Evolutionary conservation across 2,113 vertebrate species (phyloP).

Genomic region (Thunnus maccoyii): DNA sequence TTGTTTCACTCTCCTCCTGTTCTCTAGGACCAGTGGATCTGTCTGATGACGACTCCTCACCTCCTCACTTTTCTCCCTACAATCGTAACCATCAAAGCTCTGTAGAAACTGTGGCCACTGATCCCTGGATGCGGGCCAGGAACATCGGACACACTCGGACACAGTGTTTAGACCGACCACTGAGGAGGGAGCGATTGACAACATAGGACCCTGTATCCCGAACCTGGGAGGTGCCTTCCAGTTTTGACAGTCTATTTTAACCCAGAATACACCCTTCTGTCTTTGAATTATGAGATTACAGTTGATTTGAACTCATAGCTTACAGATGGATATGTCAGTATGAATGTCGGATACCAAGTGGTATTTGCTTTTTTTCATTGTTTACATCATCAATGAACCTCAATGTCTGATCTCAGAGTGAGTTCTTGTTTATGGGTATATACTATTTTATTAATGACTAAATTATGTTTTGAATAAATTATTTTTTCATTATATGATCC

Average conservation of each 20-base stretch:
- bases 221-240: neutral
- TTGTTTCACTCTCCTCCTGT: neutral
- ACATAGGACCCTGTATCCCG: neutral
- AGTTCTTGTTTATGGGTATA: neutral
- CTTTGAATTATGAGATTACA: neutral
- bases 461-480: slow-evolving; percentile 62
- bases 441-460: slow-evolving; percentile 32
- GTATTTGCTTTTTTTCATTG: neutral
- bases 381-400: slow-evolving; percentile 14
- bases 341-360: neutral
- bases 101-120: slow-evolving; percentile 78
- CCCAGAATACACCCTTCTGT: neutral
- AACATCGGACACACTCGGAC: slow-evolving; percentile 85
- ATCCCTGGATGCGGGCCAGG: slow-evolving; percentile 88
- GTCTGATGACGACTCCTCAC: slow-evolving; percentile 54
- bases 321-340: neutral
- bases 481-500: slow-evolving; percentile 43
- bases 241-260: neutral
- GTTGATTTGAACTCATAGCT: neutral
- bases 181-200: slow-evolving; percentile 29
- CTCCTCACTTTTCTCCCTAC: slow-evolving; percentile 66
- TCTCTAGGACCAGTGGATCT: slow-evolving; percentile 34
- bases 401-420: neutral
- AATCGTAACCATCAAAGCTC: slow-evolving; percentile 50
- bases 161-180: slow-evolving; percentile 61